A percentile compares a stretch with the other conserved stretches of the same genome.
Evolutionary conservation across 2,888 invertebrate species (phyloP).

Genomic region (Liopterus haemorrhoidalis): DNA sequence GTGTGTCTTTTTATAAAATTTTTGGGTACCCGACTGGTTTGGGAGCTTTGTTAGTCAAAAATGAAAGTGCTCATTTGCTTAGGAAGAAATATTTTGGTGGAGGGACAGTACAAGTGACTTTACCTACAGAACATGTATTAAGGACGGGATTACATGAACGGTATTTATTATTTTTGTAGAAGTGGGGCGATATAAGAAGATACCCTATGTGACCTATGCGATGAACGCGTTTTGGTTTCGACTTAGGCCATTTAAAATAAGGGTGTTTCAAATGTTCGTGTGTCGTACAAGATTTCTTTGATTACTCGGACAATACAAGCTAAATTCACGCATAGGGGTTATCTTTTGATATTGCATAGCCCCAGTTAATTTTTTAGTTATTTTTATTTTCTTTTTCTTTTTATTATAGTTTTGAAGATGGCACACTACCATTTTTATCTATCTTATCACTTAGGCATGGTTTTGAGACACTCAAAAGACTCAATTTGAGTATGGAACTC

Average conservation of each 20-base stretch:
- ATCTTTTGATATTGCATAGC: background rate
- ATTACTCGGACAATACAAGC: too few relatives aligned
- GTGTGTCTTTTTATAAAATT: conserved; percentile 93
- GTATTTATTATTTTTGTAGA: too few relatives aligned
- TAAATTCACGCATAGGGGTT: too few relatives aligned
- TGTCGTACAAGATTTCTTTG: too few relatives aligned
- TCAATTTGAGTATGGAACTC: conserved; percentile 59
- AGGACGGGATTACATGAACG: conserved; percentile 64
- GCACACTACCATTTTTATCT: conserved; percentile 81
- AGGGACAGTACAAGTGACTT: conserved; percentile 82
- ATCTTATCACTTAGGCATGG: conserved; percentile 78
- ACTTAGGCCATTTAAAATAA: too few relatives aligned
- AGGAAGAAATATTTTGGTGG: conserved; percentile 84
- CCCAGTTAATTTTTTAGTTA: conserved; percentile 7
- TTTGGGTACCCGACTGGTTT: conserved; percentile 95
- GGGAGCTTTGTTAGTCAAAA: conserved; percentile 79
- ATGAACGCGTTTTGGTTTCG: too few relatives aligned
- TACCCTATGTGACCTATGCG: too few relatives aligned
- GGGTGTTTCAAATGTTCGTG: too few relatives aligned
- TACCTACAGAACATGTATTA: conserved; percentile 66
- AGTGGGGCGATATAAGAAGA: too few relatives aligned
- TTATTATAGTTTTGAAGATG: conserved; percentile 82
- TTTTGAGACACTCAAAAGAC: conserved; percentile 63
- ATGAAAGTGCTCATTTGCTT: conserved; percentile 55
- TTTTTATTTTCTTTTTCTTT: conserved; percentile 23